Base-by-base conservation (phyloP, 2,888 invertebrate species). In the Lasioglossum villosulum region DNA sequence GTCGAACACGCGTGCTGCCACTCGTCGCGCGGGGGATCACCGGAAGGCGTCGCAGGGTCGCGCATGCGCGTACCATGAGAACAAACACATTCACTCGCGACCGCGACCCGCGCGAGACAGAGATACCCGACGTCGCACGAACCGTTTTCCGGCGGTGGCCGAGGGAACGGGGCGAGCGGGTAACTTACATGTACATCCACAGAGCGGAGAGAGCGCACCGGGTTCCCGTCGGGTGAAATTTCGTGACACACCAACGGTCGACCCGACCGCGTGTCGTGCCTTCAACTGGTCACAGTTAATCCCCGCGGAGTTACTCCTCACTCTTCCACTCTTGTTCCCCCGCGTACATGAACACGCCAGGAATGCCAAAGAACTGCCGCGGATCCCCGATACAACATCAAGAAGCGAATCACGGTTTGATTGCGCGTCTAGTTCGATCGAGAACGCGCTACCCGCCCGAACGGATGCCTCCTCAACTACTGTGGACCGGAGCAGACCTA, bases 221-320 rank as follows among this genome's bases (percentile, higher is more conserved):
- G 45, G 48, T 1, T 16, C 52, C 52, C 74, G 79, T 39, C 82
- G 37, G 68, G 2, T 59, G 82, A 82, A 73, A 87, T 90, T 90
- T 86, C 75, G 87, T 79, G 83, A 84, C 81, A 78, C n/a, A 56
- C 71, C 80, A 78, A 72, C 90, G 91, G 89, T 87, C 91, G 90
- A 83, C 80, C 89, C 92, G 86, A 84, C 81, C 75, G 90, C 89
- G 91, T 89, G 92, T 89, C 91, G 90, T 88, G 86, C 86, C 91
- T 88, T 84, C 82, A 88, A 92, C 91, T 91, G 92, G 90, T 91
- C 90, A 81, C 90, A 83, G 85, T 90, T 90, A 87, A 87, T 88
- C 82, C 87, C 76, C 19, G 89, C 80, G 34, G 63, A 86, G 83
- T 82, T 87, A 86, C 89, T 84, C 85, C 78, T 83, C 78, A 81